Evolutionary conservation across 2,797 vertebrate species (phyloP), one percentile per base, ranked within the genome.

Genomic region (Chromis chromis): DNA sequence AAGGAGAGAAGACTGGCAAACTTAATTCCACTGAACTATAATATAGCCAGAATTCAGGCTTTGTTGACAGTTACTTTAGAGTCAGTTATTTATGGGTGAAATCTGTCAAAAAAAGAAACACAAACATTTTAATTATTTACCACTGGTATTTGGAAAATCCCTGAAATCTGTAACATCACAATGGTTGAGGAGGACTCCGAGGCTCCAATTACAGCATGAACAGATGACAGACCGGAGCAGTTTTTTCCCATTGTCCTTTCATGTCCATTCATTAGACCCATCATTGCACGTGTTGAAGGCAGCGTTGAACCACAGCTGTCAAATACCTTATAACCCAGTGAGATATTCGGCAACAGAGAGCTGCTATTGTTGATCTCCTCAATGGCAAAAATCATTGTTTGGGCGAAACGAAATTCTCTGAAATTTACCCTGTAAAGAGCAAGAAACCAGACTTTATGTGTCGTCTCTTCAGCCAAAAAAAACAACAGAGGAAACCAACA

Each of bases 321-420:
- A 67, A 92, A 94, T 44, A 95, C 71, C 46, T 86, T 91, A 78
- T 95, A 95, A 65, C 94, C 94, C 62, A 95, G 11, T 6, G 88
- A 89, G 68, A 94, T 90, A 56, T 90, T 77, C 81, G 93, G 93
- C 24, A 95, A 86, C 25, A 95, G 71, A 61, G 90, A 82, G 31
- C 74, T 91, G 74, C 91, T 95, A 16, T 94, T 94, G 88, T 95
- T 95, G 74, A 95, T 94, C 82, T 95, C 93, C 55, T 95, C 89
- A 42, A 95, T 93, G 22, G 94, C 94, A 90, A 94, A 95, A 13
- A 95, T 93, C 93, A 95, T 94, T 36, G 94, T 94, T 78, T 94
- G 90, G 60, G 89, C 94, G 87, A 93, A 95, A 61, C 85, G 93
- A 56, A 95, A 88, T 83, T 95, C 94, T 65, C 94, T 93, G 5